Evolutionary conservation across 2,888 invertebrate genomes (phyloP).

Genomic region (Parelbella ahira): DNA sequence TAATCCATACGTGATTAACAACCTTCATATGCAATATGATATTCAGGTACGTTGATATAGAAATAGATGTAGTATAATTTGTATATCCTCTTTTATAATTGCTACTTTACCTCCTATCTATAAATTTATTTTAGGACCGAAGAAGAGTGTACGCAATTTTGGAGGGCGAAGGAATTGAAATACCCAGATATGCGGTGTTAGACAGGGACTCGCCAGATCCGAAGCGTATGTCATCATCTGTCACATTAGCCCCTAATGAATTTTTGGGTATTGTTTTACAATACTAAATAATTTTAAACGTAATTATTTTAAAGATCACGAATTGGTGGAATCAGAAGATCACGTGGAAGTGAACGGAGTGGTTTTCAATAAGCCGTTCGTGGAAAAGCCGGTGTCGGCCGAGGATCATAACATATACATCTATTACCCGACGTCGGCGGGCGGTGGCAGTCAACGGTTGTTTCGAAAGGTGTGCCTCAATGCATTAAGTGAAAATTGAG

Average conservation of each 20-base stretch:
- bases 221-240: slow-evolving; percentile 92
- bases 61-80: too few relatives aligned
- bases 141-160: slow-evolving; percentile 97
- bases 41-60: slow-evolving; percentile 94
- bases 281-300: too few relatives aligned
- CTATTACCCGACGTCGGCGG: slow-evolving; percentile 99
- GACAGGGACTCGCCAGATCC: slow-evolving; percentile 96
- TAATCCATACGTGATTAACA: slow-evolving; percentile 98
- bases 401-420: slow-evolving; percentile 99
- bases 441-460: slow-evolving; percentile 97
- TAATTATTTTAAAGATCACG: too few relatives aligned
- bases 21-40: slow-evolving; percentile 98
- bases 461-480: slow-evolving; percentile 96
- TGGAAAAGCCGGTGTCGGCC: slow-evolving; percentile 99
- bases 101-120: too few relatives aligned
- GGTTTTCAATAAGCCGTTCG: slow-evolving; percentile 98
- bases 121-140: slow-evolving; percentile 85
- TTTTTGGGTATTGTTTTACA: too few relatives aligned
- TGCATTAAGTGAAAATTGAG: too few relatives aligned
- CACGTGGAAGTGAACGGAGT: slow-evolving; percentile 98
- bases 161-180: slow-evolving; percentile 96
- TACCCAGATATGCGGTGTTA: slow-evolving; percentile 98
- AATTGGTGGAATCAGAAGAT: slow-evolving; percentile 96
- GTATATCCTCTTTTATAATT: too few relatives aligned
- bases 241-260: too few relatives aligned